Evolutionary conservation across 2,797 vertebrate genomes (phyloP), one percentile per base, ranked within the genome.

Genomic region (Pogoniulus pusillus): DNA sequence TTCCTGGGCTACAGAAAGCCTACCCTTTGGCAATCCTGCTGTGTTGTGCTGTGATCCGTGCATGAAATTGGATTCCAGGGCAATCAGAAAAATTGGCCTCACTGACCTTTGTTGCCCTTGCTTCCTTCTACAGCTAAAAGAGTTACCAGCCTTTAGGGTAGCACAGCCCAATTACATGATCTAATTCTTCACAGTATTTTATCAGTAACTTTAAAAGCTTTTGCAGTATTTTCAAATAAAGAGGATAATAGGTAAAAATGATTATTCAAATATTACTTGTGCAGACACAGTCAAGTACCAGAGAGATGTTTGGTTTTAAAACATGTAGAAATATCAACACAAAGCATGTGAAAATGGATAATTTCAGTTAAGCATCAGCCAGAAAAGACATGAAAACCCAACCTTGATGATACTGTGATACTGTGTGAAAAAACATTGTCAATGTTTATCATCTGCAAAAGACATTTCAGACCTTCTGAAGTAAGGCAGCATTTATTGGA

Each of bases 1-100:
- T 83, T 93, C n/a, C 55, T 39, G 12, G 41, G 55, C 73, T 81
- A 39, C 27, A 68, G 76, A 80, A 84, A 72, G 16, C 19, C 69
- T 85, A 18, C 54, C 70, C 63, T 47, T 68, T 0, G 1, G 89
- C 87, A 87, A 35, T 90, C 12, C 32, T 74, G 59, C 55, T 85
- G 60, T 41, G 53, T 34, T 83, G 24, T 81, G 39, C 91, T 45
- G 55, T 53, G 76, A n/a, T 82, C 57, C 76, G 57, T 66, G 62
- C 58, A 70, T 49, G 39, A 93, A 95, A 93, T 69, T 54, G 27
- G 66, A 83, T 92, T 81, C 51, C 55, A 83, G 54, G 22, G 23
- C 8, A 74, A 55, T 11, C 24, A 59, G 70, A 87, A 92, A 72
- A 91, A 73, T 83, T 93, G 64, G 18, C 60, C 43, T 78, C 1